These are phyloP conservation scores for Catharus bicknelli DNA, from an alignment of 2,113 vertebrate species.

Conservation along the genomic window DNA sequence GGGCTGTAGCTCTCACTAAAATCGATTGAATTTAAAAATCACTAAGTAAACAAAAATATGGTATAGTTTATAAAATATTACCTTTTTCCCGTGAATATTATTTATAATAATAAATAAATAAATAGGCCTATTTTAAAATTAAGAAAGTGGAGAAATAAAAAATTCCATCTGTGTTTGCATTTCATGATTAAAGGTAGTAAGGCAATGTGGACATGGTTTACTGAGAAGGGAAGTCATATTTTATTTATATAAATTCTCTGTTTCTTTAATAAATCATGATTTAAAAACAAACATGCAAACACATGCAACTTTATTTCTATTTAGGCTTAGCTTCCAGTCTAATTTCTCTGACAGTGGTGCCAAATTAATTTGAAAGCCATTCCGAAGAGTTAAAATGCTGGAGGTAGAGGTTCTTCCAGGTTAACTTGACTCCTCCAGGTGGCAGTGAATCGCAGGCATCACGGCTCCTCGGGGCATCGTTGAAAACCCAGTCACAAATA, in stretches of 20 bases:
- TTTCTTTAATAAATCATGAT: neutral
- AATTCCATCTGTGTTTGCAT: neutral
- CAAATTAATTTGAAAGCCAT: neutral
- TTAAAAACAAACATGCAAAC: neutral
- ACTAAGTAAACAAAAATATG: neutral
- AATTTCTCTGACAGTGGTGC: neutral
- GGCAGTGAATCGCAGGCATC: neutral
- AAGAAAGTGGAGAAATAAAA: neutral
- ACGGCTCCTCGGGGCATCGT: neutral
- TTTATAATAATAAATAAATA: neutral
- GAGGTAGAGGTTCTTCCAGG: neutral
- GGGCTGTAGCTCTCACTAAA: neutral
- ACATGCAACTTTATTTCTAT: neutral
- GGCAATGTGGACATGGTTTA: neutral
- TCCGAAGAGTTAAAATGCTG: neutral
- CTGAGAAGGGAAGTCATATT: neutral
- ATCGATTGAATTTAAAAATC: neutral
- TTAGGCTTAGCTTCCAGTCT: neutral
- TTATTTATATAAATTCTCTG: slow-evolving; percentile 4
- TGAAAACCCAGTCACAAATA: neutral
- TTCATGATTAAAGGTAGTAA: neutral
- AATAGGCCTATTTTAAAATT: neutral
- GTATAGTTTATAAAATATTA: neutral
- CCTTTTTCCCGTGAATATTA: neutral
- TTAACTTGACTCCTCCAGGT: neutral